Evolutionary conservation across 2,888 invertebrate genomes (phyloP).

Genomic region (Hesperia comma): DNA sequence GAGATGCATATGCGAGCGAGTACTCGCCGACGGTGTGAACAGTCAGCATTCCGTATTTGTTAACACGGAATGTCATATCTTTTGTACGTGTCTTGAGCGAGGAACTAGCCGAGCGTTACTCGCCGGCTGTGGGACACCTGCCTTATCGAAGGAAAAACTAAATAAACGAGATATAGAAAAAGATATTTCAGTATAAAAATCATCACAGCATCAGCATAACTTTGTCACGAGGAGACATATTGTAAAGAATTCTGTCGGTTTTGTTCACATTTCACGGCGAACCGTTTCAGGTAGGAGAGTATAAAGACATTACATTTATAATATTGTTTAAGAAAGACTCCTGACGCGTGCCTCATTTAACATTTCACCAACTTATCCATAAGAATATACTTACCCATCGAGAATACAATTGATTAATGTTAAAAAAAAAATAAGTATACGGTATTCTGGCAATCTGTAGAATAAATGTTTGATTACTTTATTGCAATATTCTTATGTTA

Average conservation of each 20-base stretch:
- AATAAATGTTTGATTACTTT: no score
- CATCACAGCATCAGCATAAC: constrained; percentile 25
- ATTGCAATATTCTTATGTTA: no score
- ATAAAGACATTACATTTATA: constrained; percentile 9
- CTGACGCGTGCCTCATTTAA: constrained; percentile 3
- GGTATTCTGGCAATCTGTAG: no score
- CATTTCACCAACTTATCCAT: constrained; percentile 16
- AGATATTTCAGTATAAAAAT: constrained; percentile 23
- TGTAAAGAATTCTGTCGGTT: neutral
- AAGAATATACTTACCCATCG: neutral
- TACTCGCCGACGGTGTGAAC: no score
- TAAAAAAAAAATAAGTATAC: no score
- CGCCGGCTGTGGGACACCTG: no score
- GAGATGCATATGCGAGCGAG: no score
- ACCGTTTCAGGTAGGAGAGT: neutral
- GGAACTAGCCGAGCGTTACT: no score
- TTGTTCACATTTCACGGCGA: neutral
- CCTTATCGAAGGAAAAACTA: neutral
- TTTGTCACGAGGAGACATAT: neutral
- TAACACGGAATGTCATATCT: no score
- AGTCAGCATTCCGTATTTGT: no score
- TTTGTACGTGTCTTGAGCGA: no score
- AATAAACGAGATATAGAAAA: neutral
- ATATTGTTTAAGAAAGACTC: constrained; percentile 9
- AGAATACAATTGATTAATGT: no score